Conservation (phyloP, 1,140 invertebrate genomes). For the Pseudachorutes palmiensis region DNA sequence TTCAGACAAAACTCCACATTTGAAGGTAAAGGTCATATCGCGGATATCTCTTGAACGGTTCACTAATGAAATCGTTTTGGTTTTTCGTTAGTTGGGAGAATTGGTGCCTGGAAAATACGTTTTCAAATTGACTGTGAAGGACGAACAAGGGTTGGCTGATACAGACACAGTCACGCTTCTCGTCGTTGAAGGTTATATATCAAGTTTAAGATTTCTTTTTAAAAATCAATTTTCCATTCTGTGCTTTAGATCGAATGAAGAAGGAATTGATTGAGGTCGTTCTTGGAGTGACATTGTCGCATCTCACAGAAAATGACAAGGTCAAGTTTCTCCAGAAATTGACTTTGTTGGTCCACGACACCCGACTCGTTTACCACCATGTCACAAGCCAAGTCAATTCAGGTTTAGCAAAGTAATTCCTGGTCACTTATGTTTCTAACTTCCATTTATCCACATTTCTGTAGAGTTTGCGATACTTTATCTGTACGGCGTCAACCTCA, state of each 20-base stretch:
- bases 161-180: slow-evolving; percentile 74
- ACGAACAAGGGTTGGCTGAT: slow-evolving; percentile 73
- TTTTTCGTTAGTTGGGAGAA: slow-evolving; percentile 59
- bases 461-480: slow-evolving; percentile 42
- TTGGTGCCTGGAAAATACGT: slow-evolving; percentile 77
- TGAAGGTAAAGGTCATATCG: slow-evolving; percentile 58
- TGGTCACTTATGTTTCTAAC: slow-evolving; percentile 7
- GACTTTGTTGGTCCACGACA: slow-evolving; percentile 59
- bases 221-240: slow-evolving; percentile 52
- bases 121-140: slow-evolving; percentile 77
- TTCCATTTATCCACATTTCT: slow-evolving; percentile 5
- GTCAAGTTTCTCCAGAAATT: slow-evolving; percentile 56
- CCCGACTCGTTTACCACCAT: slow-evolving; percentile 27
- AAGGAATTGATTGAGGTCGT: slow-evolving; percentile 70
- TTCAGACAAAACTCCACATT: slow-evolving; percentile 62
- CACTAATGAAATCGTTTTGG: slow-evolving; percentile 9
- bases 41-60: slow-evolving; percentile 11
- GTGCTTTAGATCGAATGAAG: slow-evolving; percentile 59
- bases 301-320: slow-evolving; percentile 63
- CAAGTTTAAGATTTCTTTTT: slow-evolving; percentile 25
- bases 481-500: slow-evolving; percentile 32
- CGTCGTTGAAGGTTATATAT: slow-evolving; percentile 63
- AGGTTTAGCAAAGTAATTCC: slow-evolving; percentile 22
- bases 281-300: slow-evolving; percentile 54
- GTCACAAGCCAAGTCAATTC: slow-evolving; percentile 31